Evolutionary conservation across 2,113 vertebrate genomes (phyloP).

Genomic region (Sinocyclocheilus anshuiensis): DNA sequence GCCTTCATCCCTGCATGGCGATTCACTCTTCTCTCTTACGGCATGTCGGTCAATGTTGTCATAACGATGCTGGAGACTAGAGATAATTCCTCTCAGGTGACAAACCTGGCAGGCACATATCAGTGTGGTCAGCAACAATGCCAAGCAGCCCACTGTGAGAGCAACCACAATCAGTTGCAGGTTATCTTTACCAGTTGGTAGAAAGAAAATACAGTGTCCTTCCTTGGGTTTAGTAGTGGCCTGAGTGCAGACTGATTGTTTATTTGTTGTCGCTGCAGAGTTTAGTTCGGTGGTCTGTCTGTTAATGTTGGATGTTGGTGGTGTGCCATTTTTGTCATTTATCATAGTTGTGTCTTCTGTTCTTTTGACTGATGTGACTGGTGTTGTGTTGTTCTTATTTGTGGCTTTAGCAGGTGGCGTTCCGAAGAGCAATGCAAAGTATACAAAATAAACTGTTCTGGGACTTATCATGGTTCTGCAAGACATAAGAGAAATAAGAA

Average conservation of each 20-base stretch:
- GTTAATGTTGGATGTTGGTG: fast-evolving
- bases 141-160: neutral
- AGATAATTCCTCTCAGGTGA: neutral
- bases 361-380: no score
- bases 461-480: constrained; percentile 1
- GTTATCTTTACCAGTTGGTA: fast-evolving
- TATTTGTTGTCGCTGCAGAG: neutral
- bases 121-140: constrained; percentile 42
- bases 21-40: neutral
- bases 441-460: neutral
- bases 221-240: fast-evolving
- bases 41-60: neutral
- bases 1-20: neutral
- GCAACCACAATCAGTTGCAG: neutral
- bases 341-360: no score
- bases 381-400: no score
- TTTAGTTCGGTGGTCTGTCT: fast-evolving
- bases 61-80: neutral
- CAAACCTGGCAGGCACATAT: constrained; percentile 10
- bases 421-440: constrained; percentile 20
- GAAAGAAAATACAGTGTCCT: neutral
- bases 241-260: fast-evolving
- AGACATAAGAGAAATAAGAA: neutral
- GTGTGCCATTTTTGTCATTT: fast-evolving
- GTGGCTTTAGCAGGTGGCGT: neutral